Evolutionary conservation across 2,888 invertebrate species (phyloP).

Genomic region (Mayetiola destructor): DNA sequence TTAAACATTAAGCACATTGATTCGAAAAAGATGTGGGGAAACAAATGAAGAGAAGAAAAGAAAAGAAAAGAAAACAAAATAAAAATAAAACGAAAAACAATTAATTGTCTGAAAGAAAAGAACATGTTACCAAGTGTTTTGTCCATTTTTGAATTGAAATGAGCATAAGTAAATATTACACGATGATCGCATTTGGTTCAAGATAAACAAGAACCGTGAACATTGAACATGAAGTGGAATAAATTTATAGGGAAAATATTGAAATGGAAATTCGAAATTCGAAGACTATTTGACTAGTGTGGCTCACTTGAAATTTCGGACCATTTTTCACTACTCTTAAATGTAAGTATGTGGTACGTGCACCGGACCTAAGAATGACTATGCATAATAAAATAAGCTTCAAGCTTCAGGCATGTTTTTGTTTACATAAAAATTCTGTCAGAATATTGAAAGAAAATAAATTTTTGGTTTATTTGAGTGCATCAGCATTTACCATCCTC

Average conservation of each 20-base stretch:
- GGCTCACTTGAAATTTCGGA: conserved; percentile 9
- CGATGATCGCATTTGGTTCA: not conserved
- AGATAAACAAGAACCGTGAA: too few species aligned
- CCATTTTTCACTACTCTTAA: conserved; percentile 6
- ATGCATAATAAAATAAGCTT: not conserved
- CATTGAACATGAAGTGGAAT: too few species aligned
- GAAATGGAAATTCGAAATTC: too few species aligned
- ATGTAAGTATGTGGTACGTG: too few species aligned
- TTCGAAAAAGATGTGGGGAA: too few species aligned
- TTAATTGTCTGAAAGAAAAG: not conserved
- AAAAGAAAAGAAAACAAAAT: not conserved
- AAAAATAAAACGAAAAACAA: not conserved
- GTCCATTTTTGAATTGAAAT: conserved; percentile 11
- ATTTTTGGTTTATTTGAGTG: too few species aligned
- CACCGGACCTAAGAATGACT: conserved; percentile 4
- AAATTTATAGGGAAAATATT: too few species aligned
- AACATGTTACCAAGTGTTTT: conserved; percentile 4
- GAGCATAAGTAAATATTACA: conserved; percentile 3
- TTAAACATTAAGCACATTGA: not conserved
- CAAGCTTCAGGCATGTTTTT: conserved; percentile 1
- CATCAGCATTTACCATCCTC: too few species aligned
- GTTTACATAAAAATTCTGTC: conserved; percentile 10
- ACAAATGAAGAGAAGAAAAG: not conserved
- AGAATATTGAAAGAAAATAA: too few species aligned
- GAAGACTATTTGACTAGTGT: too few species aligned